Conservation (phyloP, 2,888 invertebrate genomes). For the Melipona bicolor region DNA sequence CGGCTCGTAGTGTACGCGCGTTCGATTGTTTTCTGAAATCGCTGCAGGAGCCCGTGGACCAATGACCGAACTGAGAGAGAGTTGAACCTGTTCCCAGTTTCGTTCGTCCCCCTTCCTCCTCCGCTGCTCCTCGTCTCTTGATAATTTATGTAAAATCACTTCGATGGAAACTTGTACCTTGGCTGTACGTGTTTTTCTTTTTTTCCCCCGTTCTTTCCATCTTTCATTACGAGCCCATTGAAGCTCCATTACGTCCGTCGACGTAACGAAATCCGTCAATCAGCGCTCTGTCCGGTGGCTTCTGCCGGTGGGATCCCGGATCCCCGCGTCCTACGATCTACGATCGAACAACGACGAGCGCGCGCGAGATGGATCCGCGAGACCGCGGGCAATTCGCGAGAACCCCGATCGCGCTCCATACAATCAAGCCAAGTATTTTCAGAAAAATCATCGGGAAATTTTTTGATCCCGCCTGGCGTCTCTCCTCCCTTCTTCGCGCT, state of each 20-base stretch:
- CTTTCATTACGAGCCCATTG: conserved; percentile 18
- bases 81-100: neutral
- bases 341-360: neutral
- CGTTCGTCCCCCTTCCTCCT: neutral
- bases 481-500: neutral
- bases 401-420: conserved; percentile 28
- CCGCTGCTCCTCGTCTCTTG: neutral
- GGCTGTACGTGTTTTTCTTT: too few species aligned
- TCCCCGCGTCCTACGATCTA: neutral
- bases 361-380: neutral
- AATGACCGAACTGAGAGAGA: neutral
- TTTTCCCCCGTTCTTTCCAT: neutral
- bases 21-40: conserved; percentile 1
- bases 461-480: neutral
- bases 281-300: neutral
- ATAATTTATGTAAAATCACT: conserved; percentile 12
- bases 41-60: neutral
- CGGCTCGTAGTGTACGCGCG: conserved; percentile 5
- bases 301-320: neutral
- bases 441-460: conserved; percentile 48
- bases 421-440: conserved; percentile 58
- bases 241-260: neutral
- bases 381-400: neutral
- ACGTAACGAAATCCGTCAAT: conserved; percentile 34
- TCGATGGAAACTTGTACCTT: neutral